A percentile compares a stretch with the other conserved stretches of the same genome.
Evolutionary conservation across 2,888 invertebrate genomes (phyloP).

Genomic region (Digitonthophagus gazella): DNA sequence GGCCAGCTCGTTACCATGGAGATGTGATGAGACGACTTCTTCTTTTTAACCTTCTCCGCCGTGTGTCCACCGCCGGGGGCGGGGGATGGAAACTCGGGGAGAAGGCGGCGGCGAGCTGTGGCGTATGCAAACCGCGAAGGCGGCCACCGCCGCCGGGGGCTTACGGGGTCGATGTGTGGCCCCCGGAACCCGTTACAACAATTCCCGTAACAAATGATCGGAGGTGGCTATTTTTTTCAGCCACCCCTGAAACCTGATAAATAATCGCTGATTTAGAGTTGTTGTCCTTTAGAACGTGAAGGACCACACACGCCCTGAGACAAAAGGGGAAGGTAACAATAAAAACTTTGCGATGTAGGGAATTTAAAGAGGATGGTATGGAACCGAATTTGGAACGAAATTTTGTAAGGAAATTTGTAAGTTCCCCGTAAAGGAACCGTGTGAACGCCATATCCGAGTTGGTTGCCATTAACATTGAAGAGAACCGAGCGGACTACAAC

Average conservation of each 20-base stretch:
- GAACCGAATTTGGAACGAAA: too few species aligned
- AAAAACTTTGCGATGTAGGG: too few species aligned
- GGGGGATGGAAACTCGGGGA: slow-evolving; percentile 36
- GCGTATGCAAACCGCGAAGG: slow-evolving; percentile 43
- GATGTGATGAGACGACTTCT: slow-evolving; percentile 54
- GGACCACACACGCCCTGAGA: too few species aligned
- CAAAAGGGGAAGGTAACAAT: slow-evolving; percentile 1
- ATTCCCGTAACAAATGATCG: slow-evolving; percentile 23
- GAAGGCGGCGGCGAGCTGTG: slow-evolving; percentile 42
- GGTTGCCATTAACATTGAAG: background rate
- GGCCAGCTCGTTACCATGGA: slow-evolving; percentile 55
- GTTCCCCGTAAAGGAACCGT: background rate
- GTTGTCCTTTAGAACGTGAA: too few species aligned
- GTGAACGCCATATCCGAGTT: background rate
- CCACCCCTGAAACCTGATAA: slow-evolving; percentile 16
- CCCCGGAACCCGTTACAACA: slow-evolving; percentile 19
- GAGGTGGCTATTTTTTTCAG: slow-evolving; percentile 17
- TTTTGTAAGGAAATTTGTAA: too few species aligned
- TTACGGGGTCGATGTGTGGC: slow-evolving; percentile 20
- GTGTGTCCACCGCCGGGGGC: slow-evolving; percentile 46
- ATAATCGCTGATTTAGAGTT: slow-evolving; percentile 21
- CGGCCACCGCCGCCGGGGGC: slow-evolving; percentile 34
- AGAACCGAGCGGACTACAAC: background rate
- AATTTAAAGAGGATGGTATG: too few species aligned
- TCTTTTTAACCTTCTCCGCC: slow-evolving; percentile 53